phyloP scores from a whole-genome alignment of 2,113 vertebrate species.

The Malurus cyaneus region DNA sequence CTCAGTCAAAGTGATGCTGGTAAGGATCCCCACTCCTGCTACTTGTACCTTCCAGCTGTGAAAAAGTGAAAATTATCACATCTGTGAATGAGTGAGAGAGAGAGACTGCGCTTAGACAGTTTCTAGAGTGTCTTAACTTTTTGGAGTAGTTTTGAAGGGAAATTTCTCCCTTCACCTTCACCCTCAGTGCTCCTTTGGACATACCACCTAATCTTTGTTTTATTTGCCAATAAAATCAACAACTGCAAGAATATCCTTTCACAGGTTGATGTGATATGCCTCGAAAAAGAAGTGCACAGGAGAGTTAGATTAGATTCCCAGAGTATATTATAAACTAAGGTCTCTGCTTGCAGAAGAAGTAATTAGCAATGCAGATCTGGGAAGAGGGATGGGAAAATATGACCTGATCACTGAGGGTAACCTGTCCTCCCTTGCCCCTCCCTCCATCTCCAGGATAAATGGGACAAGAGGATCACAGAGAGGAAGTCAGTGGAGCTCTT shows the following conservation, averaged over 20 bases:
- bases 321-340: background rate
- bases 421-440: background rate
- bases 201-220: background rate
- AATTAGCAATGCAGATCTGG: background rate
- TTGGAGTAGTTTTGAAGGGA: background rate
- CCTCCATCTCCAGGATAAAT: constrained; percentile 79
- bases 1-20: constrained; percentile 82
- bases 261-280: background rate
- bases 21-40: constrained; percentile 34
- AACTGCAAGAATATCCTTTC: background rate
- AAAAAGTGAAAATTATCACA: background rate
- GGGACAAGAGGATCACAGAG: constrained; percentile 67
- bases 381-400: background rate
- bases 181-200: background rate
- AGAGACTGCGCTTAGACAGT: background rate
- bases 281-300: background rate
- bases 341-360: background rate
- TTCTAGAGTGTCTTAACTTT: background rate
- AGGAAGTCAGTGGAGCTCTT: constrained; percentile 80
- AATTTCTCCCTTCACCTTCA: background rate
- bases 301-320: background rate
- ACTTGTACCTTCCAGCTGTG: background rate
- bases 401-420: rapidly evolving
- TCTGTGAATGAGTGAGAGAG: background rate
- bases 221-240: background rate